Evolutionary conservation across 2,888 invertebrate genomes (phyloP).

Genomic region (Oscheius onirici): DNA sequence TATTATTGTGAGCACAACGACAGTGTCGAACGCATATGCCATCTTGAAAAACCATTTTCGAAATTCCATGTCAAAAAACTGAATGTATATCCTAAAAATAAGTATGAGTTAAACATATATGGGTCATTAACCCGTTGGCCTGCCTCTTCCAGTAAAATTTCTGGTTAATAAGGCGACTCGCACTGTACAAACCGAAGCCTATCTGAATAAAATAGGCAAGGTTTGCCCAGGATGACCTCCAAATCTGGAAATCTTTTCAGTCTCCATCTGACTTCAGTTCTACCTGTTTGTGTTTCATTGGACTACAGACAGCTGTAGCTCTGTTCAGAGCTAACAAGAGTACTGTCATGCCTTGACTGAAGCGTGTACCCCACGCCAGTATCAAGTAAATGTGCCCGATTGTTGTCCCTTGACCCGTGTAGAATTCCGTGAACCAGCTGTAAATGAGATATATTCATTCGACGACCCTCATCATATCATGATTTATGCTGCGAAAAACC

Average conservation of each 20-base stretch:
- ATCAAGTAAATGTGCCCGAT: slow-evolving; percentile 50
- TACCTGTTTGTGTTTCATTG: slow-evolving; percentile 49
- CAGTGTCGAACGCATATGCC: slow-evolving; percentile 44
- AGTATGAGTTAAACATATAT: background rate
- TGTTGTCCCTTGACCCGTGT: slow-evolving; percentile 43
- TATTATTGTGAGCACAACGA: slow-evolving; percentile 42
- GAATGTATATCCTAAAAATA: slow-evolving; percentile 42
- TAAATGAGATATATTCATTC: slow-evolving; percentile 8
- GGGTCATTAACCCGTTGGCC: slow-evolving; percentile 41
- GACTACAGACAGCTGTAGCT: slow-evolving; percentile 50
- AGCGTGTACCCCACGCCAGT: slow-evolving; percentile 44
- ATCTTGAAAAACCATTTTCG: slow-evolving; percentile 42
- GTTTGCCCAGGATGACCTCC: slow-evolving; percentile 40
- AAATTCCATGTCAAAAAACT: slow-evolving; percentile 41
- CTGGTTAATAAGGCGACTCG: slow-evolving; percentile 37
- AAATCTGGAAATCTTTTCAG: slow-evolving; percentile 36
- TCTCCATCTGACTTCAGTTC: background rate
- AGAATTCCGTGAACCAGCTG: slow-evolving; percentile 47
- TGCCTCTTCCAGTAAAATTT: slow-evolving; percentile 48
- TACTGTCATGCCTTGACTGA: slow-evolving; percentile 48
- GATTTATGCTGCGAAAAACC: background rate
- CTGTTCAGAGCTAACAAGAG: slow-evolving; percentile 44
- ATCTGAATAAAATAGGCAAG: slow-evolving; percentile 41
- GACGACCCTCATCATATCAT: background rate
- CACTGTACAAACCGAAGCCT: slow-evolving; percentile 39